Conservation (phyloP, 2,888 invertebrate species). For the Chrysina gloriosa region DNA sequence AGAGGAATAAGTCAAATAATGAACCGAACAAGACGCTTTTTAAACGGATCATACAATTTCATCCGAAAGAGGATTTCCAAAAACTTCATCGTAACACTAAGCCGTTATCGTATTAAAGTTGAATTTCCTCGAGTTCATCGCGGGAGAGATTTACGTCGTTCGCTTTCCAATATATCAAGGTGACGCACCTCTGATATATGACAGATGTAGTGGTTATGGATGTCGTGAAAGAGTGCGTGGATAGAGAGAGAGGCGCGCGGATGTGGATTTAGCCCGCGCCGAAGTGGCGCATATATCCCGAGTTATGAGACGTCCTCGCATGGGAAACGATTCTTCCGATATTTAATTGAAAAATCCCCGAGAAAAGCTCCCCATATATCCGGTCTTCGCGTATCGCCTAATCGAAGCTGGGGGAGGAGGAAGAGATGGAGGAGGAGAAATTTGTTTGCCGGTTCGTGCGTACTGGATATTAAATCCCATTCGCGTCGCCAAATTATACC, state of each 20-base stretch:
- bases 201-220: conserved; percentile 35
- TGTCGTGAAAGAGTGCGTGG: conserved; percentile 27
- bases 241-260: conserved; percentile 4
- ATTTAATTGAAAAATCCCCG: conserved; percentile 38
- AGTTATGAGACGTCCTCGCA: conserved; percentile 36
- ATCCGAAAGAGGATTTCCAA: background rate
- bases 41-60: background rate
- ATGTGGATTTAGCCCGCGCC: conserved; percentile 31
- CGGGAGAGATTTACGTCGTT: conserved; percentile 20
- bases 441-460: conserved; percentile 32
- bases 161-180: conserved; percentile 24
- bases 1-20: background rate
- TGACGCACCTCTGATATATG: conserved; percentile 27
- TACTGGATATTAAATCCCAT: conserved; percentile 32
- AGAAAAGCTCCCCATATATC: conserved; percentile 20
- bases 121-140: too few relatives aligned
- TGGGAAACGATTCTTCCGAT: conserved; percentile 37
- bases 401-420: too few relatives aligned
- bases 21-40: background rate
- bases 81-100: background rate
- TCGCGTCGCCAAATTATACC: background rate
- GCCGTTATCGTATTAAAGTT: too few relatives aligned
- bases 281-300: conserved; percentile 30
- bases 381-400: conserved; percentile 8
- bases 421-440: conserved; percentile 25